Evolutionary conservation across 1,140 invertebrate species (phyloP).

Genomic region (Chionoecetes opilio): DNA sequence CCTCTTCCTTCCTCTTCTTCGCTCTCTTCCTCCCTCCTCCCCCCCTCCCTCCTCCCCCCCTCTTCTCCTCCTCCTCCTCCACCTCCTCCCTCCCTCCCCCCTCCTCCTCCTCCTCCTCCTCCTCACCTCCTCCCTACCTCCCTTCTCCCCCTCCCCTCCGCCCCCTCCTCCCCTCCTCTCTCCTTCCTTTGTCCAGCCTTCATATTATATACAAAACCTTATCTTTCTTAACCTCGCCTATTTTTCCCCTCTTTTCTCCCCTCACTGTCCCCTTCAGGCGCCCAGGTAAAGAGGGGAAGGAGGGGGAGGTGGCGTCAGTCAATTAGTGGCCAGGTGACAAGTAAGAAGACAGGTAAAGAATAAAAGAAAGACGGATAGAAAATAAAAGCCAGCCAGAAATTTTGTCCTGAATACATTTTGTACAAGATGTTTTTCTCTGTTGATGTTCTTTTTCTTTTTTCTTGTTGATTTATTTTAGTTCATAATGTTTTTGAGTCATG

Average conservation of each 20-base stretch:
- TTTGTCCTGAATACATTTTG: neutral
- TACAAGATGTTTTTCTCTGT: neutral
- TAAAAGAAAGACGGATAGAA: neutral
- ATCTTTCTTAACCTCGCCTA: too few relatives aligned
- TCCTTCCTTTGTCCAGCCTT: neutral
- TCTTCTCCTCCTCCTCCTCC: neutral
- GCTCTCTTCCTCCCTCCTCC: neutral
- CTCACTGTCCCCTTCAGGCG: too few relatives aligned
- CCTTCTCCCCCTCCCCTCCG: neutral
- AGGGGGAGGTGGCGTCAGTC: neutral
- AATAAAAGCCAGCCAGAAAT: neutral
- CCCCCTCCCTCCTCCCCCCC: neutral
- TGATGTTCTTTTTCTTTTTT: neutral
- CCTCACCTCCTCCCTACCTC: neutral
- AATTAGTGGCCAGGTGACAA: neutral
- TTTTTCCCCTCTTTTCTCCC: too few relatives aligned
- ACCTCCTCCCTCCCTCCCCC: neutral
- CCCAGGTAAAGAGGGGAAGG: neutral
- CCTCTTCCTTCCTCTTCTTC: neutral
- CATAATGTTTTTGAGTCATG: too few relatives aligned
- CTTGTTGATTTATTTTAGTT: neutral
- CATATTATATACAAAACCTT: neutral
- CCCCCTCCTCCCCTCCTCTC: neutral
- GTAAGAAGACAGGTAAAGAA: neutral
- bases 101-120: neutral